A percentile compares a stretch with the other conserved stretches of the same genome.
Conservation (phyloP, 2,797 vertebrate species). For the Lepidocolaptes lacrymiger region DNA sequence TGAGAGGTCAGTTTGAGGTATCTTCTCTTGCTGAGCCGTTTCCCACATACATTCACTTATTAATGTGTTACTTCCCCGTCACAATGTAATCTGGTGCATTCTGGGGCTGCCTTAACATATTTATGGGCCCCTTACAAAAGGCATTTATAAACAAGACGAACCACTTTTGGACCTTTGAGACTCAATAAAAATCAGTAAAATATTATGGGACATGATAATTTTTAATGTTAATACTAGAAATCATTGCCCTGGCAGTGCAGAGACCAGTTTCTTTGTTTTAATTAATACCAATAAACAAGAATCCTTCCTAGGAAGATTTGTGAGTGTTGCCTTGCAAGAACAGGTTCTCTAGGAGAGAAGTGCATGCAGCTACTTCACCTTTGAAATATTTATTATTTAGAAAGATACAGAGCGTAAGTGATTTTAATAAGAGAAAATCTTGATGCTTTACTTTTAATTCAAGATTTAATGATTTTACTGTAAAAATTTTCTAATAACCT, state of each 20-base stretch:
- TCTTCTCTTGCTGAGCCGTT: neutral
- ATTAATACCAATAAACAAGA: neutral
- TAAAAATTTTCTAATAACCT: constrained; percentile 5
- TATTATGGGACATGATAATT: neutral
- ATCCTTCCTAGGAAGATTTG: neutral
- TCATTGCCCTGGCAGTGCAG: neutral
- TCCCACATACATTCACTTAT: neutral
- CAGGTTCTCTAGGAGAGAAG: neutral
- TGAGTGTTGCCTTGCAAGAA: neutral
- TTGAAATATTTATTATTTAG: neutral
- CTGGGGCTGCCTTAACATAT: neutral
- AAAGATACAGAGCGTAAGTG: neutral
- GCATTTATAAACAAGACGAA: neutral
- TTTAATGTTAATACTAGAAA: neutral
- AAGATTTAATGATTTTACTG: neutral
- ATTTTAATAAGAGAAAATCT: neutral
- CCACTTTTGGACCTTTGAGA: neutral
- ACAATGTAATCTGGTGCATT: neutral
- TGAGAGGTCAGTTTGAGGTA: neutral
- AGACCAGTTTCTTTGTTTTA: neutral
- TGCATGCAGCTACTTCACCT: neutral
- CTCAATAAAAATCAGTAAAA: neutral
- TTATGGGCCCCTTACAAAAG: neutral
- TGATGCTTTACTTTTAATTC: neutral
- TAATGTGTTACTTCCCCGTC: neutral